Base-by-base conservation (phyloP, 2,888 invertebrate genomes). In the Tetramorium bicarinatum region DNA sequence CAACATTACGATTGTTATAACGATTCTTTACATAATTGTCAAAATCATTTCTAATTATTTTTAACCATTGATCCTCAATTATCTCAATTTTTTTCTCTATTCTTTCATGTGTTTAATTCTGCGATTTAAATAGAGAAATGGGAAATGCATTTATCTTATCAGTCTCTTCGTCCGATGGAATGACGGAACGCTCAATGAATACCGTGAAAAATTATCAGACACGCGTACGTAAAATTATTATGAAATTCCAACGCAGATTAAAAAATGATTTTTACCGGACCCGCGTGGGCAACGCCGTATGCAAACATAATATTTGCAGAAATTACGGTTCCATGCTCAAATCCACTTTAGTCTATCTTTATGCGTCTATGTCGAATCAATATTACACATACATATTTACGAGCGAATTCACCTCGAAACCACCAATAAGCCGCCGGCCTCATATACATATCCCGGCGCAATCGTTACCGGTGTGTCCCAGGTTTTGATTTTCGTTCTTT, bases 281-380 rank as follows among this genome's bases (percentile, higher is more conserved):
- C 75, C 81, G 67, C 64, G 67, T 44, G 83, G 59, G 56, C 75
- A 67, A 47, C 25, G 61, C 52, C 77, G 44, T 38, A 47, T 75
- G 77, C 83, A 85, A 88, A 87, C 90, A 89, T 90, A 89, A 89
- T 89, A 88, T 89, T 88, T 88, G 83, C 89, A 89, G 87, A 88
- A 89, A 89, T 89, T 90, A 89, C 90, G 90, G 76, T 88, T 85
- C 83, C 84, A 67, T 85, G 89, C 83, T 89, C 88, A 88, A 89
- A 90, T 89, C 90, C 90, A 88, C 88, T 89, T 89, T 89, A 87
- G 90, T 89, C 89, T 89, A 90, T 90, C 90, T 90, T 90, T 90
- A 90, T 90, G 89, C 89, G 88, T 87, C 89, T 88, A 88, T 88
- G 90, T 88, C 90, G 90, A 90, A 90, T 90, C 89, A 89, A 90